Percentiles rank a stretch among this genome's conserved stretches.
These are phyloP conservation scores for Calyptommatus sinebrachiatus DNA, from an alignment of 2,113 vertebrate species.

Conservation along the genomic window DNA sequence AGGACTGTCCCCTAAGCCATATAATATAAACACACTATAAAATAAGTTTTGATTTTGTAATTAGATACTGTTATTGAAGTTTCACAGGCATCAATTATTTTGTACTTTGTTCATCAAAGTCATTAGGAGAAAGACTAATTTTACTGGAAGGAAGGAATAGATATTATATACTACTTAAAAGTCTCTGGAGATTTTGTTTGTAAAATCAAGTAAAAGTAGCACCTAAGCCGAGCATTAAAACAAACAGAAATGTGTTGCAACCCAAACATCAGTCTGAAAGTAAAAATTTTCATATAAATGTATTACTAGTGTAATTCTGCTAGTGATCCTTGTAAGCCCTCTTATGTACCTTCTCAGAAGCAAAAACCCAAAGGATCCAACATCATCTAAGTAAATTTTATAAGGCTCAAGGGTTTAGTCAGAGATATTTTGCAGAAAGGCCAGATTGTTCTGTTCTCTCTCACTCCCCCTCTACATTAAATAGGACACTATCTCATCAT, in stretches of 20 bases:
- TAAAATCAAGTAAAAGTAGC: background rate
- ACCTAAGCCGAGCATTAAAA: background rate
- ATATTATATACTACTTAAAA: background rate
- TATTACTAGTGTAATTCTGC: background rate
- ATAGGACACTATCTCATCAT: background rate
- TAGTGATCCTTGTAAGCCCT: background rate
- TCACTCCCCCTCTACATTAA: background rate
- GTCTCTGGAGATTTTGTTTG: background rate
- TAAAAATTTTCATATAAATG: background rate
- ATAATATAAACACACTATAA: slow-evolving; percentile 3
- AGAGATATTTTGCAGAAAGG: background rate
- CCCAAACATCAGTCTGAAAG: background rate
- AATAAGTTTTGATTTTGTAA: slow-evolving; percentile 9
- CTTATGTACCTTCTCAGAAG: background rate
- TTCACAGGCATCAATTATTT: background rate
- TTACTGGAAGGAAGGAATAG: slow-evolving; percentile 6
- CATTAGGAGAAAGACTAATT: background rate
- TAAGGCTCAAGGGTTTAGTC: background rate
- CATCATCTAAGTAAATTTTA: background rate
- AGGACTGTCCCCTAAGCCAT: background rate
- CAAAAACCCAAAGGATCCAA: background rate
- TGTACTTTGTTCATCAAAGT: slow-evolving; percentile 6
- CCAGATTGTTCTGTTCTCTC: background rate
- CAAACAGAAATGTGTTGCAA: background rate
- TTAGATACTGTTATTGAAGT: slow-evolving; percentile 21